Conservation (phyloP, 2,113 vertebrate species). For the Pycnonotus jocosus region DNA sequence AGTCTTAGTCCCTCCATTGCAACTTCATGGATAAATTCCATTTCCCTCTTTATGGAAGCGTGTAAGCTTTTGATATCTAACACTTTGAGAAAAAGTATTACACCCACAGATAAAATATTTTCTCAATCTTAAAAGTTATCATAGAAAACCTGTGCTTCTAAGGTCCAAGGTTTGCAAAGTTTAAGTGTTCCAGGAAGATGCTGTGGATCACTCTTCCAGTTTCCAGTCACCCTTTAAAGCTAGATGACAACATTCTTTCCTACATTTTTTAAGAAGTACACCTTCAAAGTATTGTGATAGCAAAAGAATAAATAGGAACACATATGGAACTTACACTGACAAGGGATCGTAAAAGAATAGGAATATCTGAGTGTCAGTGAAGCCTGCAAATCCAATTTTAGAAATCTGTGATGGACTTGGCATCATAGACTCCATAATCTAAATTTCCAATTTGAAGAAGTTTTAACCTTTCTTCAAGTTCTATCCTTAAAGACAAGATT, state of each 20-base stretch:
- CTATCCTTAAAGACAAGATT: not conserved
- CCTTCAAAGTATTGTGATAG: not conserved
- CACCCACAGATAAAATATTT: not conserved
- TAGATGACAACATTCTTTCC: not conserved
- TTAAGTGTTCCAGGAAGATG: not conserved
- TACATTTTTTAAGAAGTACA: not conserved
- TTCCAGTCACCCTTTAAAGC: not conserved
- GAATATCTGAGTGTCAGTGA: not conserved
- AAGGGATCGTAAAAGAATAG: not conserved
- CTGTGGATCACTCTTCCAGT: not conserved
- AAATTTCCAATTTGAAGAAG: not conserved
- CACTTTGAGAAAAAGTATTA: not conserved
- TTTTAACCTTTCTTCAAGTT: not conserved
- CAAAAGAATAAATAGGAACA: not conserved
- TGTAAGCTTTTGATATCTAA: not conserved
- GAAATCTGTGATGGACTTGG: not conserved
- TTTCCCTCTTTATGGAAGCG: not conserved
- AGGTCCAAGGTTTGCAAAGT: not conserved
- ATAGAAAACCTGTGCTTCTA: not conserved
- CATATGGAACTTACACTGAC: not conserved
- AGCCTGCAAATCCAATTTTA: not conserved
- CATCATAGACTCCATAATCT: not conserved
- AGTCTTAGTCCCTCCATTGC: not conserved
- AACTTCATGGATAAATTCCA: not conserved
- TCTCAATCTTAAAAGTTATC: not conserved